Percentiles rank a stretch among this genome's conserved stretches.
Conservation (phyloP, 2,888 invertebrate genomes). For the Tineola bisselliella region DNA sequence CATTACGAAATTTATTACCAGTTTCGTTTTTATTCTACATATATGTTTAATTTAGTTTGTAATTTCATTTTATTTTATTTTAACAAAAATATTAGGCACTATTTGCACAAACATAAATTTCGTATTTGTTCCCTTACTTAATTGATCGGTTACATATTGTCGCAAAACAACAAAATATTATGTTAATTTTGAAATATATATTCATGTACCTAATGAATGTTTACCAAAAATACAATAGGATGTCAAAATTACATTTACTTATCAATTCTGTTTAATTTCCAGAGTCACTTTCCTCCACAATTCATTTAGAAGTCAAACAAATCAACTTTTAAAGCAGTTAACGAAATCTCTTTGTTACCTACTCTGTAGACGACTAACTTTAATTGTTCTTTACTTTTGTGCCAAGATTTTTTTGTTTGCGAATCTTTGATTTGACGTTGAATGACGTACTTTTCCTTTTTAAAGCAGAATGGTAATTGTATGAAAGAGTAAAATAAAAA, state of each 20-base stretch:
- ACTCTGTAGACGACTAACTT: slow-evolving; percentile 36
- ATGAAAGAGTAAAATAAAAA: no score
- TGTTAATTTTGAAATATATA: no score
- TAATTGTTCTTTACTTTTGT: slow-evolving; percentile 43
- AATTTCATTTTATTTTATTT: no score
- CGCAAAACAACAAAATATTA: no score
- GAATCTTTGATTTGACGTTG: slow-evolving; percentile 21
- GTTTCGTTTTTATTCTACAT: neutral
- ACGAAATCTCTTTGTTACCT: slow-evolving; percentile 27
- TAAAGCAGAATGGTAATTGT: neutral
- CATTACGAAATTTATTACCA: neutral
- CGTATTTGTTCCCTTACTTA: no score
- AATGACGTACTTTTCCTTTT: slow-evolving; percentile 12
- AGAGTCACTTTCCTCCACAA: neutral
- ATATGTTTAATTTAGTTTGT: no score
- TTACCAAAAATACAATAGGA: neutral
- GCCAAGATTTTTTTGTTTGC: slow-evolving; percentile 30
- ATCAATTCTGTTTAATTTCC: neutral
- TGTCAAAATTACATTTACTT: neutral
- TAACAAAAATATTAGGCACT: no score
- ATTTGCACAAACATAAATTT: no score
- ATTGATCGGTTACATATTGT: no score
- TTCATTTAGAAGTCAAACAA: slow-evolving; percentile 13
- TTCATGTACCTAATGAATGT: neutral
- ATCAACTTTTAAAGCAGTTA: slow-evolving; percentile 32